Evolutionary conservation across 2,888 invertebrate genomes (phyloP), one percentile per base, ranked within the genome.

Genomic region (Latrodectus elegans): DNA sequence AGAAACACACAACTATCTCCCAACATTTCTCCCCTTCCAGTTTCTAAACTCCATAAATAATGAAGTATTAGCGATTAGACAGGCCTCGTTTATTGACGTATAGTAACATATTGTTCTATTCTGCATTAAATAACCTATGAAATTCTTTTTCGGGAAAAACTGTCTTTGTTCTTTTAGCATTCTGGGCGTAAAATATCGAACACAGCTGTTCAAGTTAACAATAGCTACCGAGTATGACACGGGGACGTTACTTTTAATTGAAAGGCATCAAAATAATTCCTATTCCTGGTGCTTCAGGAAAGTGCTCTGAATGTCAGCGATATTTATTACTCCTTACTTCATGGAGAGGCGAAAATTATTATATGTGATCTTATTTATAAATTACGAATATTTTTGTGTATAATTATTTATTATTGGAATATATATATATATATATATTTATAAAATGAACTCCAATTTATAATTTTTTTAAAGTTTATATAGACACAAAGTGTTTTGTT

Each of bases 161-260:
- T 22, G 22, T 72, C 49, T 84, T 84, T 84, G 84, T 84, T 51
- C 72, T 15, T 17, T 8, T 10, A 12, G 38, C 52, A 10, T 60
- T 55, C 65, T 84, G 84, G 84, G 84, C 78, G 77, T 72, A 15
- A 84, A 52, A 71, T 78, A 73, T 84, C 84, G 53, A 78, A 84
- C 53, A 65, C 84, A 84, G 84, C 84, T 84, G 84, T 72, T 76
- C 51, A 60, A 15, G 11, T 53, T 76, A 76, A 83, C 83, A 83
- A 83, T 76, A 75, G 70, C 76, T 60, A 68, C 60, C 76, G 17
- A 51, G 22, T 14, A 53, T 12, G 70, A 83, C 83, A 83, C 70
- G 83, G 52, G 15, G 22, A 68, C 53, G 51, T n/a, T 67, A 52
- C 70, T 83, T 71, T 64, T 65, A 70, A 51, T 76, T 83, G 17